A percentile compares a stretch with the other conserved stretches of the same genome.
phyloP scores from a whole-genome alignment of 2,888 invertebrate species.

The Lomographa bimaculata region DNA sequence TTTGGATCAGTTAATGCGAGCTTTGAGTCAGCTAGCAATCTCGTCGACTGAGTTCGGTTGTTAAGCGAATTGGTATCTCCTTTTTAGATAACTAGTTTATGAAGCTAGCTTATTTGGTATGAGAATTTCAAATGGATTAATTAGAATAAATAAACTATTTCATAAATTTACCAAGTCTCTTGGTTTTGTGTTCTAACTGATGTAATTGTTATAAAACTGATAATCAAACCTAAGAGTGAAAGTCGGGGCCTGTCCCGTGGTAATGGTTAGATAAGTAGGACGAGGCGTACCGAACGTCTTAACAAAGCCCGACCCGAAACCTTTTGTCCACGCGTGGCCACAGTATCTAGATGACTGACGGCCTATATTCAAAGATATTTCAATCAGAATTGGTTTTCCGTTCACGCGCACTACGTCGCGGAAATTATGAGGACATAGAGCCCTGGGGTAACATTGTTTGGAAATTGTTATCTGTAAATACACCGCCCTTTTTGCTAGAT shows the following conservation, averaged over 20 bases:
- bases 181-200: too few relatives aligned
- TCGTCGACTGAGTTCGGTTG: slow-evolving; percentile 11
- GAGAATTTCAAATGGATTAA: too few relatives aligned
- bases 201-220: not conserved
- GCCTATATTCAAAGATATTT: slow-evolving; percentile 15
- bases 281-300: not conserved
- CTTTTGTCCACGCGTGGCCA: slow-evolving; percentile 10
- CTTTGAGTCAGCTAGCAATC: slow-evolving; percentile 17
- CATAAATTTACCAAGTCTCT: too few relatives aligned
- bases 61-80: slow-evolving; percentile 11
- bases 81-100: slow-evolving; percentile 1
- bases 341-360: not conserved
- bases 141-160: too few relatives aligned
- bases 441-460: slow-evolving; percentile 24
- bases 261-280: slow-evolving; percentile 1
- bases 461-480: slow-evolving; percentile 23
- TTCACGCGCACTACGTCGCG: slow-evolving; percentile 15
- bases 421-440: slow-evolving; percentile 25
- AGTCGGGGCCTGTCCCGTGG: not conserved
- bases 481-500: slow-evolving; percentile 16
- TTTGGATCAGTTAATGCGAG: slow-evolving; percentile 4
- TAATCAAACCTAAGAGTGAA: not conserved
- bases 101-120: too few relatives aligned
- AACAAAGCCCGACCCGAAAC: slow-evolving; percentile 2
- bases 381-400: slow-evolving; percentile 25